Base-by-base conservation (phyloP, 2,797 vertebrate genomes). In the Clarias laeviceps region DNA sequence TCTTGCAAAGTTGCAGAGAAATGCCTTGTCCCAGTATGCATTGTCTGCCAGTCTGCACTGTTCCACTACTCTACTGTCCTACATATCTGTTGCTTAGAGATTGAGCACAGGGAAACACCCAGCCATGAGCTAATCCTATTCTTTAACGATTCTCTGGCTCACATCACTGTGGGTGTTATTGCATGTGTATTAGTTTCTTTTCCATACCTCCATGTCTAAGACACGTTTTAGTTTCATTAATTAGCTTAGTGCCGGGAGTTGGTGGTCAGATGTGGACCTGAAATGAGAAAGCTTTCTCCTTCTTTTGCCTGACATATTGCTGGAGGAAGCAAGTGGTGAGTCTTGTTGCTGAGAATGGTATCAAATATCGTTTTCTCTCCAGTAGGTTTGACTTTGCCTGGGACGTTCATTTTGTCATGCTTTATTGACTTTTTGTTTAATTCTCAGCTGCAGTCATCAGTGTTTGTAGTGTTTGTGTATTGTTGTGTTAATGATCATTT, bases 11-110 rank as follows among this genome's bases (percentile, higher is more conserved):
- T 34, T 34, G 45, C 29, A 27, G 45, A 27, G 29, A 22, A 22
- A 45, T 84, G 11, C 24, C 29, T 37, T 66, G 62, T 74, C 64
- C 80, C 69, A 59, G 37, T 69, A 61, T 56, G 73, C 56, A 40
- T 14, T 68, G 59, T 66, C 74, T 65, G 45, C 27, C 34, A 83
- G 74, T 82, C 45, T 77, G 37, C 34, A 40, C 59, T 89, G 86
- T 79, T 65, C 82, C 65, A 87, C 81, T 87, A 70, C 84, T 82
- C 82, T 80, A 84, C 83, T 87, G 89, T 88, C 85, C 88, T 88
- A 89, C 84, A 89, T 86, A 86, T 69, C 82, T 87, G 86, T 45
- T 70, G 80, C 74, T 78, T 50, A 17, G 85, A 87, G 88, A 89
- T 90, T 68, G 70, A 54, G 77, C 81, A 65, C 74, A 86, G 80